Conservation (phyloP, 2,888 invertebrate genomes). For the Cerastis rubricosa region DNA sequence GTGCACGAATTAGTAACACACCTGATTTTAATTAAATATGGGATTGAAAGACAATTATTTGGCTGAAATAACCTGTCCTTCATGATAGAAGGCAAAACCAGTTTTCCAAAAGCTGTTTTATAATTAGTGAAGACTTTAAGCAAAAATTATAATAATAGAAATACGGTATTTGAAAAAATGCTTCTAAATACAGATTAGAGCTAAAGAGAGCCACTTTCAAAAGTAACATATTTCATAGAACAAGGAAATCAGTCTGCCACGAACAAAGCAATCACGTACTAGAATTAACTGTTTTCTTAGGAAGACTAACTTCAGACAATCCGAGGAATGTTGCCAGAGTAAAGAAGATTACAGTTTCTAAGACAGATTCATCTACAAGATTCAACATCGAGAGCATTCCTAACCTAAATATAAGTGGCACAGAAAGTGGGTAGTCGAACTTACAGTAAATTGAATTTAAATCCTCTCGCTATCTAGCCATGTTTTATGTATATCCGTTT, state of each 20-base stretch:
- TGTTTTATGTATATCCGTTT: slow-evolving; percentile 61
- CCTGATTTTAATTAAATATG: background rate
- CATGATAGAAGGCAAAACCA: background rate
- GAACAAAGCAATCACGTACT: slow-evolving; percentile 28
- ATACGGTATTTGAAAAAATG: background rate
- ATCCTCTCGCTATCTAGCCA: slow-evolving; percentile 51
- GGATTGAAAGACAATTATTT: background rate
- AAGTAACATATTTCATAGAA: too few relatives aligned
- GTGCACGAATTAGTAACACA: background rate
- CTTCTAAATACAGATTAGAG: background rate
- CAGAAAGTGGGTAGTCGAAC: slow-evolving; percentile 57
- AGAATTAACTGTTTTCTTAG: slow-evolving; percentile 24
- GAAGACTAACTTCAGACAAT: slow-evolving; percentile 14
- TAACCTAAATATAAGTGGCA: slow-evolving; percentile 57
- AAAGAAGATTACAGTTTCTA: slow-evolving; percentile 41
- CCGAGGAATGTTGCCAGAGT: slow-evolving; percentile 14
- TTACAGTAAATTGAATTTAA: slow-evolving; percentile 62
- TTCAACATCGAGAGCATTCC: slow-evolving; percentile 52
- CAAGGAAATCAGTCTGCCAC: background rate
- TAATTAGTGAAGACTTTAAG: background rate
- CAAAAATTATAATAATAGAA: background rate
- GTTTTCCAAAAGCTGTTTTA: background rate
- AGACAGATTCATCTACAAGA: slow-evolving; percentile 52
- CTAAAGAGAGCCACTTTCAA: too few relatives aligned
- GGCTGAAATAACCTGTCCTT: background rate